A percentile compares a stretch with the other conserved stretches of the same genome.
phyloP scores from a whole-genome alignment of 1,140 invertebrate genomes.

The Reticulitermes speratus region DNA sequence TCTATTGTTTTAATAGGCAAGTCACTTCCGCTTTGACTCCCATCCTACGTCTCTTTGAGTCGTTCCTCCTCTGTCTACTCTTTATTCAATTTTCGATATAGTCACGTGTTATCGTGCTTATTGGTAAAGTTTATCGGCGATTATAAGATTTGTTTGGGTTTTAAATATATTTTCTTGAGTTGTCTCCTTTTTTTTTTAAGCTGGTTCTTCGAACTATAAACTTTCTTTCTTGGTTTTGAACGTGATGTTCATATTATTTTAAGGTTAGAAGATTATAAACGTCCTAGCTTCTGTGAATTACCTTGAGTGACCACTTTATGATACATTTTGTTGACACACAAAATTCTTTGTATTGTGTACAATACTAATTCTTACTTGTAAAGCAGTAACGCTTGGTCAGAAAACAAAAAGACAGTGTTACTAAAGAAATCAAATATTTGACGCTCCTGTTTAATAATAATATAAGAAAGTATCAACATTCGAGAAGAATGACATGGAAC shows the following conservation, averaged over 20 bases:
- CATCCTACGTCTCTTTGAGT: background rate
- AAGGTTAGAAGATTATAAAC: background rate
- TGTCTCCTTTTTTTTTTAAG: background rate
- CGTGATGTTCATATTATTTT: background rate
- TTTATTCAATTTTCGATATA: background rate
- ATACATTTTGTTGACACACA: background rate
- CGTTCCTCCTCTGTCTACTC: background rate
- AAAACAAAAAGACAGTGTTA: background rate
- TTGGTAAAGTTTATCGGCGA: background rate
- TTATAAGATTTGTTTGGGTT: background rate
- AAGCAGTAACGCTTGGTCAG: background rate
- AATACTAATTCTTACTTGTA: background rate
- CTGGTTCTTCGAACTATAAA: background rate
- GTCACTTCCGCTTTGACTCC: background rate
- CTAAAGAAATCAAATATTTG: background rate
- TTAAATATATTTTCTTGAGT: background rate
- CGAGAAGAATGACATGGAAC: background rate
- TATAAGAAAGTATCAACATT: background rate
- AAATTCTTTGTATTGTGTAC: background rate
- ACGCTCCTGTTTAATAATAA: background rate
- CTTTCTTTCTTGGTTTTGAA: background rate
- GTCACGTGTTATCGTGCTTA: background rate
- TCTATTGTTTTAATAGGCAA: slow-evolving; percentile 19
- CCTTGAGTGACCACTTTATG: background rate
- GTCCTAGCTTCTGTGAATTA: background rate